A percentile compares a stretch with the other conserved stretches of the same genome.
phyloP scores from a whole-genome alignment of 1,140 invertebrate species.

The Formica exsecta region DNA sequence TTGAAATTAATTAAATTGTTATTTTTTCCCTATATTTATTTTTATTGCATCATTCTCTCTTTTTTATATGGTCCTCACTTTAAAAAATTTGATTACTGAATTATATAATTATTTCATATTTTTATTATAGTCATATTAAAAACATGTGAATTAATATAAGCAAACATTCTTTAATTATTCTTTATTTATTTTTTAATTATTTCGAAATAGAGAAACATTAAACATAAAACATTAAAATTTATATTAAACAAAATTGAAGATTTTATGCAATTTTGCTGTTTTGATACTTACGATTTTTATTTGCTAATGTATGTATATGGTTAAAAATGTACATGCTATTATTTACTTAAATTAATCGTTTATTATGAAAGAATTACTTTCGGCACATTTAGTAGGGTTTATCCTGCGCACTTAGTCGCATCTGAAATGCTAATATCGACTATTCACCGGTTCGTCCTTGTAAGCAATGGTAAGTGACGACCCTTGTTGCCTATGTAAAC shows the following conservation, averaged over 20 bases:
- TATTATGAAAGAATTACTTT: conserved; percentile 33
- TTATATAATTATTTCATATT: conserved; percentile 17
- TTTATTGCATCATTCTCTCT: conserved; percentile 14
- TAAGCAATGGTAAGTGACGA: conserved; percentile 51
- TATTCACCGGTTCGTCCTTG: conserved; percentile 30
- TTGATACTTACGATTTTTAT: conserved; percentile 5
- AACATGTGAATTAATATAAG: neutral
- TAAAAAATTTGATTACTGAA: neutral
- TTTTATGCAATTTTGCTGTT: neutral
- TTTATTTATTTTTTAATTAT: neutral
- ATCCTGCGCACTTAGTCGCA: conserved; percentile 22
- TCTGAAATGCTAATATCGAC: conserved; percentile 69
- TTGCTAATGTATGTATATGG: conserved; percentile 20
- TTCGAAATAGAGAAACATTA: neutral
- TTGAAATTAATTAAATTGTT: conserved; percentile 21
- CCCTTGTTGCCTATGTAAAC: conserved; percentile 47
- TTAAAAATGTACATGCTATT: conserved; percentile 3
- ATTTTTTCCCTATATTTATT: neutral
- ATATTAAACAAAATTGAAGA: neutral
- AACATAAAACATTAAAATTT: neutral
- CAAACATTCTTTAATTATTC: neutral
- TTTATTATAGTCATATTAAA: neutral
- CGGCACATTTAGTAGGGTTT: conserved; percentile 9
- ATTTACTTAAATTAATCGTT: conserved; percentile 40
- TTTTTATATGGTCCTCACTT: neutral